Conservation (phyloP, 2,888 invertebrate genomes). For the Lacanobia wlatinum region DNA sequence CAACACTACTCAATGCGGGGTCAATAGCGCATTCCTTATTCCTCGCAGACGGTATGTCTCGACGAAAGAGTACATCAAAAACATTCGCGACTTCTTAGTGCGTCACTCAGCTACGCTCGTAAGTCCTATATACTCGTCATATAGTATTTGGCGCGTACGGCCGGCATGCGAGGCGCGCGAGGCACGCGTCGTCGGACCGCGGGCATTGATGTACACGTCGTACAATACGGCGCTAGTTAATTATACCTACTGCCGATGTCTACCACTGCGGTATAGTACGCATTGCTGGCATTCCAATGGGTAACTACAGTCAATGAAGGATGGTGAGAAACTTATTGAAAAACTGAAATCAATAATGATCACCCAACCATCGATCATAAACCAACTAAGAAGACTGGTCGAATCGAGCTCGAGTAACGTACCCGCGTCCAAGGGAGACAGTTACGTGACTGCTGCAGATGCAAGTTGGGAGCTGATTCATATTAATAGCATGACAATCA, state of each 20-base stretch:
- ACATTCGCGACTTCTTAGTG: slow-evolving; percentile 3
- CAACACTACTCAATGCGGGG: background rate
- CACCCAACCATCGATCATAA: background rate
- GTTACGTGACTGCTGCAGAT: background rate
- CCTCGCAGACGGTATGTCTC: slow-evolving; percentile 13
- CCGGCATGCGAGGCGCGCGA: slow-evolving; percentile 56
- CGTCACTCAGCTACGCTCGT: slow-evolving; percentile 18
- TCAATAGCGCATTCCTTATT: slow-evolving; percentile 6
- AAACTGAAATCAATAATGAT: background rate
- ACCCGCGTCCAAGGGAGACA: background rate
- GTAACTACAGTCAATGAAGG: background rate
- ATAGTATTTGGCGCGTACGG: slow-evolving; percentile 6
- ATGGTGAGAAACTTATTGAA: background rate
- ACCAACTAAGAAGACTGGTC: background rate
- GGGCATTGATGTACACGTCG: slow-evolving; percentile 5
- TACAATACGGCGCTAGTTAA: slow-evolving; percentile 12
- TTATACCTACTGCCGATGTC: slow-evolving; percentile 11
- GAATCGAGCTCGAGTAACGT: background rate
- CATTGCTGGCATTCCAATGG: slow-evolving; percentile 14
- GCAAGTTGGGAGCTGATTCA: background rate
- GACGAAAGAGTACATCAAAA: slow-evolving; percentile 23
- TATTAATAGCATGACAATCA: slow-evolving; percentile 1
- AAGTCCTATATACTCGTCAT: background rate
- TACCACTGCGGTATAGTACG: background rate
- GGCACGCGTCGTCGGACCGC: slow-evolving; percentile 50